These are phyloP conservation scores for Lithophane socia DNA, from an alignment of 2,888 invertebrate genomes.

Conservation along the genomic window DNA sequence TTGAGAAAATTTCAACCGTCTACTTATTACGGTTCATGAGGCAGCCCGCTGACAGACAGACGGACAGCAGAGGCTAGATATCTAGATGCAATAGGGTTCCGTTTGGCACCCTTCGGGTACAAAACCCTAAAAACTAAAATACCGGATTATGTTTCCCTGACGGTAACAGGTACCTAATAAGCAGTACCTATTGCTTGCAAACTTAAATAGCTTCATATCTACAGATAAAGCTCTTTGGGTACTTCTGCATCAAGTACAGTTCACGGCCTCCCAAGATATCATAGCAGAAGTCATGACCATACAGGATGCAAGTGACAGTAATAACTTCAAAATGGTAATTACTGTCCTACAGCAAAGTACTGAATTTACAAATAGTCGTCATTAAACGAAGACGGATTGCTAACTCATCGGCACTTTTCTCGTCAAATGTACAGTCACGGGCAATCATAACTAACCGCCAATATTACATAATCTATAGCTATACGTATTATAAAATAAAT, in stretches of 20 bases:
- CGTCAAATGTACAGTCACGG: slow-evolving; percentile 3
- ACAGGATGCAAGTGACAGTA: slow-evolving; percentile 31
- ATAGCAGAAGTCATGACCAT: neutral
- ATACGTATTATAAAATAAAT: neutral
- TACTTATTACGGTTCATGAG: too few relatives aligned
- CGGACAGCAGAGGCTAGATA: too few relatives aligned
- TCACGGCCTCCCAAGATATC: neutral
- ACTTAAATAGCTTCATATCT: neutral
- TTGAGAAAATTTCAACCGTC: too few relatives aligned
- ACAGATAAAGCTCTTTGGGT: neutral
- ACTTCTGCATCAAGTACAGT: neutral
- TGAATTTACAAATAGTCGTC: slow-evolving; percentile 9
- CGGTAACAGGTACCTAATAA: neutral
- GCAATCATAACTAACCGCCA: neutral
- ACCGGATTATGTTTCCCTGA: neutral
- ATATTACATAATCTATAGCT: neutral
- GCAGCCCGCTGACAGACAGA: too few relatives aligned
- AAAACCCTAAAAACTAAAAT: neutral
- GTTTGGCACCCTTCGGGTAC: too few relatives aligned
- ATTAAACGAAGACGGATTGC: slow-evolving; percentile 23
- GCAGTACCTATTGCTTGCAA: too few relatives aligned
- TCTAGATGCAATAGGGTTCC: too few relatives aligned
- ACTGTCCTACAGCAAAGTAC: slow-evolving; percentile 10
- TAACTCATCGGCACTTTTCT: slow-evolving; percentile 30
- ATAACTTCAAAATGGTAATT: slow-evolving; percentile 20